These are phyloP conservation scores for Lepidotrigona ventralis DNA, from an alignment of 1,140 invertebrate genomes.

Conservation along the genomic window DNA sequence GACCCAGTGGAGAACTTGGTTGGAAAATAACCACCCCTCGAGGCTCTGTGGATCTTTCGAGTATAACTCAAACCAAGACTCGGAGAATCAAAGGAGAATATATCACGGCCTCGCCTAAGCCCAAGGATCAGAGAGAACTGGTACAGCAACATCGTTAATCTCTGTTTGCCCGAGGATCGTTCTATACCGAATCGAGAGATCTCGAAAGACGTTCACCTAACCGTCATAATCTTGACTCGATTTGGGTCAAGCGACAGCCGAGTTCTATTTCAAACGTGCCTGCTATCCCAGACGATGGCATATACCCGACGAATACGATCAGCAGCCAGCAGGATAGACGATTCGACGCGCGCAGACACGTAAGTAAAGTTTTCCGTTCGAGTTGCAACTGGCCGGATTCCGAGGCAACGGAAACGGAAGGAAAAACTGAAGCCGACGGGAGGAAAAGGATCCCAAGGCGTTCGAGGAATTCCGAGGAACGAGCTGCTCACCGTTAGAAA, in stretches of 20 bases:
- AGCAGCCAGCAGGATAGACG: not conserved
- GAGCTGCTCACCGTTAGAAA: slow-evolving; percentile 38
- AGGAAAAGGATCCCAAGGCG: slow-evolving; percentile 5
- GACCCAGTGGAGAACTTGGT: not conserved
- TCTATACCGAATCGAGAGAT: not conserved
- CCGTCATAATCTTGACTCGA: not conserved
- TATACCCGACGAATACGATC: not conserved
- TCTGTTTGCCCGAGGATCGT: not conserved
- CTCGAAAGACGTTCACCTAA: not conserved
- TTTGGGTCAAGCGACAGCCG: not conserved
- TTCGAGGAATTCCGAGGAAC: slow-evolving; percentile 30
- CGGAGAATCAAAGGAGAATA: slow-evolving; percentile 5
- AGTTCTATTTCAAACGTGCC: not conserved
- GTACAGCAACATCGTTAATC: slow-evolving; percentile 21
- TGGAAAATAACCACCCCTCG: not conserved
- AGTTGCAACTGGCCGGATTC: not conserved
- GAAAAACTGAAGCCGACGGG: not conserved
- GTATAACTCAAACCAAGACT: not conserved
- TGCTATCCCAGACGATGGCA: not conserved
- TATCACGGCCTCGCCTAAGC: too few relatives aligned
- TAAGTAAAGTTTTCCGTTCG: not conserved
- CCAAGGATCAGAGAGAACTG: not conserved
- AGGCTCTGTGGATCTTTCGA: not conserved
- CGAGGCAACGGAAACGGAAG: too few relatives aligned
- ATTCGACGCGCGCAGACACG: not conserved